Base-by-base conservation (phyloP, 2,113 vertebrate species). In the Corythaeola cristata region DNA sequence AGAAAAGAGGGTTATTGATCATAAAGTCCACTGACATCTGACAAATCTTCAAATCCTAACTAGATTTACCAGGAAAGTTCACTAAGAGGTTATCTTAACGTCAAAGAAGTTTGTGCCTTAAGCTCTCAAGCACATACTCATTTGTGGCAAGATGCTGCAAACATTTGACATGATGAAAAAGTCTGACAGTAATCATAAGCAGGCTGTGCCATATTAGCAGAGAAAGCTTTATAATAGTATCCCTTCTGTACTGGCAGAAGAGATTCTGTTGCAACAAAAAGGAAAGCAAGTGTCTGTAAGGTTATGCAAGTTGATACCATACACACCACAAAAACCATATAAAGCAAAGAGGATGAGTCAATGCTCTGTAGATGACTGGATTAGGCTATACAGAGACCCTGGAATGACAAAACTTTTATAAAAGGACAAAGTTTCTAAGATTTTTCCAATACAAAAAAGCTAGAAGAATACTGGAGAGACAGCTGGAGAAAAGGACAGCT, bases 121-220 rank as follows among this genome's bases (percentile, higher is more conserved):
- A 92, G 89, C 66, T 87, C 87, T 75, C 41, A 33, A 92, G 77
- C 49, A 74, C 77, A 55, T 8, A 37, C 8, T 76, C 89, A 67
- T 80, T 85, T 93, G 81, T 58, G 39, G 62, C 71, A 93, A 79
- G 85, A 93, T 55, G 67, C 68, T 89, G 71, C 85, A 90, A 89
- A 82, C 33, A 53, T 73, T 32, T 85, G 81, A 95, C 71, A 82
- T 19, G 53, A 78, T 53, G 56, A 82, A 83, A 81, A 87, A 78
- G 81, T 47, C 35, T 76, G 93, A 83, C 37, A 69, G 81, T 19
- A 68, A 88, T 80, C 45, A 52, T n/a, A 79, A 89, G 53, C 10
- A 8, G 45, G 45, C 21, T 37, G 73, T 91, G 77, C 85, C 35
- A n/a, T 28, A 87, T 49, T 60, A 94, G 35, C 49, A 94, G 66